Percentiles rank a stretch among this genome's conserved stretches.
Evolutionary conservation across 2,888 invertebrate species (phyloP).

Genomic region (Sinotaia quadrata): DNA sequence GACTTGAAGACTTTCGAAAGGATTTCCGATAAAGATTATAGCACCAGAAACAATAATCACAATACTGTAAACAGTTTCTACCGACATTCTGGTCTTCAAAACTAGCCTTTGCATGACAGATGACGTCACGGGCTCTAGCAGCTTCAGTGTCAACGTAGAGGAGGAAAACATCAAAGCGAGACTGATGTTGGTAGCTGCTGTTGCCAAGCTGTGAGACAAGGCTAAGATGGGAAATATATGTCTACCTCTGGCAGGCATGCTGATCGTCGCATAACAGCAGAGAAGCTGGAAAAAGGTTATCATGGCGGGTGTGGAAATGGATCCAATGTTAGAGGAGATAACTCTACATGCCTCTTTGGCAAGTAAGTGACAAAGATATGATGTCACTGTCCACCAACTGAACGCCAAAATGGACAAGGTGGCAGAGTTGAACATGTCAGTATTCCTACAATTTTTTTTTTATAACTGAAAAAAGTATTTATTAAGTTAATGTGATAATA

Average conservation of each 20-base stretch:
- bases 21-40: constrained; percentile 36
- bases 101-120: constrained; percentile 39
- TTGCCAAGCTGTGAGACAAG: constrained; percentile 38
- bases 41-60: constrained; percentile 41
- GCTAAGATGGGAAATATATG: constrained; percentile 2
- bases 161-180: constrained; percentile 41
- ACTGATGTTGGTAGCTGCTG: constrained; percentile 43
- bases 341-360: constrained; percentile 17
- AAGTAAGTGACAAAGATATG: constrained; percentile 38
- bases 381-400: constrained; percentile 39
- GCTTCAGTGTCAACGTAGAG: constrained; percentile 50
- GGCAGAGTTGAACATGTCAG: too few species aligned
- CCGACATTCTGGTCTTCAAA: constrained; percentile 31
- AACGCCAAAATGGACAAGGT: constrained; percentile 19
- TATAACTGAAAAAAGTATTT: too few species aligned
- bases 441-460: too few species aligned
- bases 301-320: background rate
- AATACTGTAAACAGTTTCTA: constrained; percentile 31
- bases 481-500: too few species aligned
- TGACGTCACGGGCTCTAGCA: constrained; percentile 47
- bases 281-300: constrained; percentile 1
- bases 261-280: constrained; percentile 12
- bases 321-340: background rate
- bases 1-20: constrained; percentile 9
- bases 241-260: background rate